Evolutionary conservation across 1,140 invertebrate species (phyloP).

Genomic region (Drosophila fuyamai): DNA sequence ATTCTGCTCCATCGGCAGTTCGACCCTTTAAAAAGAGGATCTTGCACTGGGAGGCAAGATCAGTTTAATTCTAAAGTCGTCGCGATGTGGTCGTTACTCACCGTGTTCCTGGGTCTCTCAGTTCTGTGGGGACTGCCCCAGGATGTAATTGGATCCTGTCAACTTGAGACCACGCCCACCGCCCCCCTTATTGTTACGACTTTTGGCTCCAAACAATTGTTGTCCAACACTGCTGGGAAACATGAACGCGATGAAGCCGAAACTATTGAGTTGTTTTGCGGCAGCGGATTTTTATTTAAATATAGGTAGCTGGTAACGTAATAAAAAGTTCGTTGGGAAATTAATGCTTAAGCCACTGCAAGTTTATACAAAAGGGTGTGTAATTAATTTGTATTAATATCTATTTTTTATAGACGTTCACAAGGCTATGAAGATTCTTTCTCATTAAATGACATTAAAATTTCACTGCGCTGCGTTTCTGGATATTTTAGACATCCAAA

Average conservation of each 20-base stretch:
- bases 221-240: neutral
- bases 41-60: neutral
- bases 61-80: slow-evolving; percentile 2
- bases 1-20: neutral
- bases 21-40: neutral
- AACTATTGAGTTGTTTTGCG: slow-evolving; percentile 6
- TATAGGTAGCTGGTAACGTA: neutral
- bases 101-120: neutral
- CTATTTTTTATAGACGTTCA: too few species aligned
- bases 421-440: too few species aligned
- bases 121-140: neutral
- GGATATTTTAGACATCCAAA: rapidly evolving
- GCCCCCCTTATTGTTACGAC: neutral
- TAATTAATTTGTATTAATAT: too few species aligned
- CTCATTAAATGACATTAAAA: too few species aligned
- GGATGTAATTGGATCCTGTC: neutral
- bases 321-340: too few species aligned
- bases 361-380: too few species aligned
- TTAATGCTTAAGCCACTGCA: too few species aligned
- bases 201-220: slow-evolving; percentile 2
- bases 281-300: neutral
- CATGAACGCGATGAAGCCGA: neutral
- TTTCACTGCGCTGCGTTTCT: too few species aligned
- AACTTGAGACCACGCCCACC: rapidly evolving
- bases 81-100: slow-evolving; percentile 5